Evolutionary conservation across 2,113 vertebrate genomes (phyloP), one percentile per base, ranked within the genome.

Genomic region (Brachypodius melanocephalos): DNA sequence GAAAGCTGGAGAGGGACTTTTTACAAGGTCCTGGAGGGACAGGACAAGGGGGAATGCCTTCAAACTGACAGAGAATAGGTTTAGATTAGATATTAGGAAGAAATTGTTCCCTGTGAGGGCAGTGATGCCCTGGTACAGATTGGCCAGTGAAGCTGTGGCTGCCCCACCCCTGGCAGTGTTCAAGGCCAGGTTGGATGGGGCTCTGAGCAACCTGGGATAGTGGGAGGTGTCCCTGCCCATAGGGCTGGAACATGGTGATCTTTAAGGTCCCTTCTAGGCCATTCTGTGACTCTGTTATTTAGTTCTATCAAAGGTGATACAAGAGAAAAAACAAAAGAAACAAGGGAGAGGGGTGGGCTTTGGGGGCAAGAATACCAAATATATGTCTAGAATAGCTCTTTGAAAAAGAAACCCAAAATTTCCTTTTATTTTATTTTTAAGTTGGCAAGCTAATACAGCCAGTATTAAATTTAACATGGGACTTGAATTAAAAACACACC

Each of bases 61-160:
- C 17, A 67, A n/a, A 25, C 16, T n/a, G 38, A 20, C 12, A 65
- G 20, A n/a, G 11, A n/a, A 13, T 1, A 34, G 10, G 17, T 65
- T 51, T 38, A 20, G 8, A n/a, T 32, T 5, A 24, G 19, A 5
- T 26, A 48, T 13, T 7, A 54, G n/a, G 9, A 61, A 40, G 11
- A 68, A 68, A 12, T 15, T 15, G 0, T 13, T 68, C 12, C n/a
- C 54, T 48, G 14, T 26, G 46, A 67, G 25, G 40, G 5, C n/a
- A 19, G n/a, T 5, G 14, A 54, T 38, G 11, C 9, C 0, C 28
- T 45, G 28, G 52, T 9, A 15, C 24, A 67, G 6, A 8, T 2
- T 40, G 3, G 2, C 38, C n/a, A 67, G 28, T 45, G 38, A 46
- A 18, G 11, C 2, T 75, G 46, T 28, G 34, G 29, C 2, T 54